Evolutionary conservation across 2,113 vertebrate genomes (phyloP), one percentile per base, ranked within the genome.

Genomic region (Heterotis niloticus): DNA sequence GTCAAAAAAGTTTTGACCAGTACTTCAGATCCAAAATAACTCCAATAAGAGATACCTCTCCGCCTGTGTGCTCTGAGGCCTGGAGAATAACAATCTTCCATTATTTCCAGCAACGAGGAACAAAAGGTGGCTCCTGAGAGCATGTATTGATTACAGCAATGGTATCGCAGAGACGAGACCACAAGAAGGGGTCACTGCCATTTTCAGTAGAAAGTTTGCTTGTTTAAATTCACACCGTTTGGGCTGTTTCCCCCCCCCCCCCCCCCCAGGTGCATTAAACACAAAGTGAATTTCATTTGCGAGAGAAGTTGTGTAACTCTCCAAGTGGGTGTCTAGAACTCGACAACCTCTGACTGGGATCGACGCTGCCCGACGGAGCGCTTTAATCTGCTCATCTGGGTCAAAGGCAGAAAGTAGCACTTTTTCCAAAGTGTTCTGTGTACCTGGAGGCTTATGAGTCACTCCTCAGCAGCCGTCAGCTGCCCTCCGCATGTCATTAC

Each of bases 141-240:
- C 85, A 82, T 67, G 85, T 92, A 93, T 93, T 92, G 92, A 93
- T 93, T 92, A 91, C 90, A 92, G 89, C 90, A 88, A 92, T 91
- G 88, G 88, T 91, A 91, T 89, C 87, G 88, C 90, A 88, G 86
- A 87, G 86, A 90, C 88, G 91, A 90, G 88, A 89, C 88, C 86
- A 87, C 88, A 87, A 84, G 59, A 75, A 82, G 85, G 89, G 92
- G 91, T 92, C 91, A 91, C 83, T 70, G 87, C 88, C 89, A 89
- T 91, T 91, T 92, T 91, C 89, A 92, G 91, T 88, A 89, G 88
- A 92, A 93, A 92, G 89, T 93, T 92, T 91, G 88, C 88, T 84
- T 90, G 88, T 92, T 91, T 57, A 91, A 91, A 92, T 92, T 91
- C 91, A 89, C 88, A 83, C 83, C 86, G 86, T 85, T 85, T 84